These are phyloP conservation scores for Chaenogobius annularis DNA, from an alignment of 2,113 vertebrate genomes.

Conservation along the genomic window DNA sequence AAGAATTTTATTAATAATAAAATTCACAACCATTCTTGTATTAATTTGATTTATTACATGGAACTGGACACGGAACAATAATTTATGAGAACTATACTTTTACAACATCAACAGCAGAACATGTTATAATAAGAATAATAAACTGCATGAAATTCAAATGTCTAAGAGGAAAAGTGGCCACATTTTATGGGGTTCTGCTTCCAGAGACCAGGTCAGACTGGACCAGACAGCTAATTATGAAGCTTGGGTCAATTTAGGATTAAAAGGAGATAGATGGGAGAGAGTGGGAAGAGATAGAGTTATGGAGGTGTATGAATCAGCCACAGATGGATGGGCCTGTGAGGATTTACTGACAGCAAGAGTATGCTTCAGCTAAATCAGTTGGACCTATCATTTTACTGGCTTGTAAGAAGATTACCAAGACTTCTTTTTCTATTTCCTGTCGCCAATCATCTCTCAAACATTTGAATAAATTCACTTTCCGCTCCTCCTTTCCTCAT, in stretches of 20 bases:
- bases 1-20: slow-evolving; percentile 9
- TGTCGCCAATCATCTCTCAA: too few species aligned
- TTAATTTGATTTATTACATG: slow-evolving; percentile 2
- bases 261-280: slow-evolving; percentile 33
- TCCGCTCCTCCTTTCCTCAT: too few species aligned
- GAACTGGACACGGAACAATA: background rate
- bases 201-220: slow-evolving; percentile 23
- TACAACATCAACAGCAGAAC: background rate
- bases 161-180: background rate
- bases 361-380: slow-evolving; percentile 1
- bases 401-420: too few species aligned
- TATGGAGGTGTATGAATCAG: slow-evolving; percentile 1
- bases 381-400: background rate
- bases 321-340: slow-evolving; percentile 7
- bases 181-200: background rate
- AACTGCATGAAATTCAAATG: background rate
- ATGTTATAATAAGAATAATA: background rate
- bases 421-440: too few species aligned
- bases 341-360: slow-evolving; percentile 10
- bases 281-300: background rate
- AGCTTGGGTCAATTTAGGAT: slow-evolving; percentile 29
- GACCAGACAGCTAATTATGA: slow-evolving; percentile 39
- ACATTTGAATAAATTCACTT: too few species aligned
- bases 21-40: background rate
- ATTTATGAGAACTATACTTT: background rate